Evolutionary conservation across 2,888 invertebrate genomes (phyloP), one percentile per base, ranked within the genome.

Genomic region (Ethmia dodecea): DNA sequence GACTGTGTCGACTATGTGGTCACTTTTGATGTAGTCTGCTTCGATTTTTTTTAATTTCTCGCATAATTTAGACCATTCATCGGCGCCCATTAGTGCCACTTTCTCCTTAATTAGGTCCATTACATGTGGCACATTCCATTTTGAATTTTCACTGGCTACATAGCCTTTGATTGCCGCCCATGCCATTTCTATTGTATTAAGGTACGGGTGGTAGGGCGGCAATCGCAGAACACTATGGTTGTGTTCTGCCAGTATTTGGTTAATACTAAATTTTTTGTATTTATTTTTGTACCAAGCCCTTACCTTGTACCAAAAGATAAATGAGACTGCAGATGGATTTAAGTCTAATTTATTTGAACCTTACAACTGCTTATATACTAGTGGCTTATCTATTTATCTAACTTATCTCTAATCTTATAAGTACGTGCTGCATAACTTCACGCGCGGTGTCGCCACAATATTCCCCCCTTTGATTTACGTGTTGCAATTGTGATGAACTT

Each of bases 131-230:
- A 32, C 5, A 31, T 31, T 37, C 38, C 38, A 37, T 3, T 14
- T 34, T 0, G 37, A 31, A 25, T 41, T 41, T 35, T 38, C 37
- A 3, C 35, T 38, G 13, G 29, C 24, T n/a, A 35, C 35, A 24
- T 37, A 42, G 10, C 22, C 15, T 20, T 37, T 37, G 8, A 43
- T 38, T 5, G 12, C 8, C 4, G 32, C 13, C 42, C 43, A 45
- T 11, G 32, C 41, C 33, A 41, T 33, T 22, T 43, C 42, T n/a
- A 42, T 42, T 0, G 41, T 39, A 22, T 33, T 38, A 0, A 41
- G 36, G 8, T 46, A 41, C 2, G 44, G 40, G 13, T 52, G 47
- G 35, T 43, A 46, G n/a, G 48, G 44, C 1, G 47, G 52, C 22
- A 52, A 13, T 13, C 43, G 22, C 3, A 49, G 31, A 2, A 48